These are phyloP conservation scores for Choloepus hoffmanni DNA, from an alignment of 2,113 vertebrate genomes.

Conservation along the genomic window DNA sequence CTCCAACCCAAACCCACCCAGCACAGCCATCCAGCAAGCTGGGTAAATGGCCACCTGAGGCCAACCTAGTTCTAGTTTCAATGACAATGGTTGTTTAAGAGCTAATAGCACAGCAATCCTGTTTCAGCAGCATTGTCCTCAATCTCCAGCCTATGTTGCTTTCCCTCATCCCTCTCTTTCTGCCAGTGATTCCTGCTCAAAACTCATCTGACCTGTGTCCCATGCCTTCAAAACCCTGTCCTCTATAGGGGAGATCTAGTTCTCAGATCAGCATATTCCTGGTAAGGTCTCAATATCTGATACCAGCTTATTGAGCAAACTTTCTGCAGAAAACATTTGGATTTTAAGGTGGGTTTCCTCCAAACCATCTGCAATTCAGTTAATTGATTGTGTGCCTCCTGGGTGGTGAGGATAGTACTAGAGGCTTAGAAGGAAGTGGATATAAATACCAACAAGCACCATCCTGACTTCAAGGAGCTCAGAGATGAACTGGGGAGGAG, in stretches of 20 bases:
- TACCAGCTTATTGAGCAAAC: background rate
- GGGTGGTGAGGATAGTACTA: background rate
- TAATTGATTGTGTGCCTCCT: fast-evolving
- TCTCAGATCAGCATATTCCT: background rate
- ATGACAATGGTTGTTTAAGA: background rate
- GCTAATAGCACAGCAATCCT: background rate
- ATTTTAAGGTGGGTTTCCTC: background rate
- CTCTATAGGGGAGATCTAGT: background rate
- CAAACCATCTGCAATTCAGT: background rate
- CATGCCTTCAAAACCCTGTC: fast-evolving
- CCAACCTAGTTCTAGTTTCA: background rate
- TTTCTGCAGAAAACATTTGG: background rate
- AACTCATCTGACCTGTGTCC: background rate
- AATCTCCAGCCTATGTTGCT: background rate
- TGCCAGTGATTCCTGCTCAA: background rate
- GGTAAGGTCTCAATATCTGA: background rate
- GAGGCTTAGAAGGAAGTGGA: background rate
- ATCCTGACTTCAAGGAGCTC: background rate
- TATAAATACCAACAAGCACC: background rate
- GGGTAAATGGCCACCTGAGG: no score
- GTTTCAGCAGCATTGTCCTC: background rate
- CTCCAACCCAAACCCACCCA: background rate
- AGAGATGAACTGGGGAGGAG: background rate
- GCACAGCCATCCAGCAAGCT: background rate
- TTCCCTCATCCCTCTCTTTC: background rate